Evolutionary conservation across 2,888 invertebrate genomes (phyloP), one percentile per base, ranked within the genome.

Genomic region (Plusia festucae): DNA sequence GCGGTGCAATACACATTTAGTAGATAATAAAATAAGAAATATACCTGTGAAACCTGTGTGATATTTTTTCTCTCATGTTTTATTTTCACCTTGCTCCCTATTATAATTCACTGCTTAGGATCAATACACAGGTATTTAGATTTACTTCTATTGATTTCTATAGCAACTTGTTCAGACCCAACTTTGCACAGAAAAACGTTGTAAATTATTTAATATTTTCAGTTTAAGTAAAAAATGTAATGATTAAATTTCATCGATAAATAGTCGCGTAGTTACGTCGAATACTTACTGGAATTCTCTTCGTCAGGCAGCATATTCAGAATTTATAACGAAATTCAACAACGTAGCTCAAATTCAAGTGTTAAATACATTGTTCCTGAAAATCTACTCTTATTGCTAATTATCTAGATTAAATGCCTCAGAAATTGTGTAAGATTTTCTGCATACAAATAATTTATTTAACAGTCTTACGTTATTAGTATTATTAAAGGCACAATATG

Each of bases 251-350:
- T 34, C 0, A 40, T 40, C n/a, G 7, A 40, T n/a, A n/a, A 40
- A 40, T n/a, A n/a, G 40, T 40, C n/a, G n/a, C 46, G 13, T 40
- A 40, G n/a, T 40, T 40, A 40, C n/a, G 46, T 20, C 20, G 20
- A 18, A 49, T 49, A 49, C 18, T 16, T 49, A 49, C 18, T 20
- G 9, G 46, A 49, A 18, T 49, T 18, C 11, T 20, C 18, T 2
- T 4, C 46, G 9, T 20, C 18, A 49, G 11, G 46, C 46, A 3
- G 20, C 18, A n/a, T 70, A 52, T 63, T 60, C 27, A 53, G 34
- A 59, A 55, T 64, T 76, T 73, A 70, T 56, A 56, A 70, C 55
- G 11, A 76, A 70, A 65, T 70, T 75, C 60, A 73, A 65, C 52
- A 70, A 55, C 76, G 58, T 56, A 30, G 52, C 58, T 59, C 52